Evolutionary conservation across 2,113 vertebrate species (phyloP).

Genomic region (Hydrochoerus hydrochaeris): DNA sequence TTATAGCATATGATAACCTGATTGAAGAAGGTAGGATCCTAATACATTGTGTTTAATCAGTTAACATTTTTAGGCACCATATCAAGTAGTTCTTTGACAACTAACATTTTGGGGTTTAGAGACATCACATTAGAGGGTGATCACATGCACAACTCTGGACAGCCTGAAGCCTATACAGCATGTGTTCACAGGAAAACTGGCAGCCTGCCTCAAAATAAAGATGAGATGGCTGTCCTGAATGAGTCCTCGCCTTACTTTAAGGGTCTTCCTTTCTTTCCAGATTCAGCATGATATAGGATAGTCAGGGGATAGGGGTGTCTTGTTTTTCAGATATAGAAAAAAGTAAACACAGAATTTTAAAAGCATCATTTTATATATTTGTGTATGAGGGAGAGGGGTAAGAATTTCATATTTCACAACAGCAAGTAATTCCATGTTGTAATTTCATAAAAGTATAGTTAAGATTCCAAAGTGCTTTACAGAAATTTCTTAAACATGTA

Average conservation of each 20-base stretch:
- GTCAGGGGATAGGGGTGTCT: background rate
- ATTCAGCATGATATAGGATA: background rate
- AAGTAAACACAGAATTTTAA: slow-evolving; percentile 52
- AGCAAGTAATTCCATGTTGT: slow-evolving; percentile 60
- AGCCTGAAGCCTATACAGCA: background rate
- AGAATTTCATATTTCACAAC: slow-evolving; percentile 46
- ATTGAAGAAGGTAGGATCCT: background rate
- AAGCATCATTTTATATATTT: slow-evolving; percentile 54
- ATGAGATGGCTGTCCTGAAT: background rate
- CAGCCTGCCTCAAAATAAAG: background rate
- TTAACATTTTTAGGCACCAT: slow-evolving; percentile 8
- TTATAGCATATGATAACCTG: background rate
- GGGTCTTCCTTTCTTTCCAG: background rate
- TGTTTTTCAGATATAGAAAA: slow-evolving; percentile 27
- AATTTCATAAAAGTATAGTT: slow-evolving; percentile 60
- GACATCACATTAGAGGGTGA: background rate
- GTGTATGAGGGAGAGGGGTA: background rate
- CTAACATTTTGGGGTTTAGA: background rate
- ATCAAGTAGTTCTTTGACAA: slow-evolving; percentile 21
- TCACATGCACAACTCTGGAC: background rate
- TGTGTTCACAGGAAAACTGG: background rate
- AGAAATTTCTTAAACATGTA: slow-evolving; percentile 54
- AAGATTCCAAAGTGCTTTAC: slow-evolving; percentile 73
- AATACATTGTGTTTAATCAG: slow-evolving; percentile 2
- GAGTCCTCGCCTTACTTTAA: slow-evolving; percentile 44